Percentiles rank a stretch among this genome's conserved stretches.
Conservation (phyloP, 2,797 vertebrate species). For the Vireo griseus region DNA sequence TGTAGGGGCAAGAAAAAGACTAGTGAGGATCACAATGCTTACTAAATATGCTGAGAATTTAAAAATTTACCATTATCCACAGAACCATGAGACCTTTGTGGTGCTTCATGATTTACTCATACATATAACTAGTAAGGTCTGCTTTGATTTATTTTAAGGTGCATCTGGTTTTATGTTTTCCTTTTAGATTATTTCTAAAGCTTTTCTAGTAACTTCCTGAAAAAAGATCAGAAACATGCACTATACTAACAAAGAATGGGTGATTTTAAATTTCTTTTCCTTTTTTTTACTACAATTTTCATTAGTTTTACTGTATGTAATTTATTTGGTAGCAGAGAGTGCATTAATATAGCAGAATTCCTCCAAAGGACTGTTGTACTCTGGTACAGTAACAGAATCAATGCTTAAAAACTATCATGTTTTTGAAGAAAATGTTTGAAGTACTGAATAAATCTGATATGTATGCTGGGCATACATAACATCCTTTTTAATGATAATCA, state of each 20-base stretch:
- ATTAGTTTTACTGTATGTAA: not conserved
- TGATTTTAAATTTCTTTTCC: not conserved
- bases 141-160: not conserved
- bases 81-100: not conserved
- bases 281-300: not conserved
- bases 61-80: not conserved
- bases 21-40: not conserved
- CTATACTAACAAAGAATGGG: not conserved
- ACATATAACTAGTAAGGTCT: not conserved
- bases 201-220: not conserved
- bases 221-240: not conserved
- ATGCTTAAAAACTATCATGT: not conserved
- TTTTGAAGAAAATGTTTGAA: not conserved
- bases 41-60: not conserved
- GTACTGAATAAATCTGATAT: not conserved
- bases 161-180: not conserved
- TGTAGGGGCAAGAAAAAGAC: not conserved
- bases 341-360: not conserved
- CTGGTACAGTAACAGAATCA: not conserved
- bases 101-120: not conserved
- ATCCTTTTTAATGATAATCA: not conserved
- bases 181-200: not conserved
- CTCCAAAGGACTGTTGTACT: not conserved
- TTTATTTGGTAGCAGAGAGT: not conserved
- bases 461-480: not conserved